Conservation (phyloP, 1,140 invertebrate species). For the Nebria ingens region DNA sequence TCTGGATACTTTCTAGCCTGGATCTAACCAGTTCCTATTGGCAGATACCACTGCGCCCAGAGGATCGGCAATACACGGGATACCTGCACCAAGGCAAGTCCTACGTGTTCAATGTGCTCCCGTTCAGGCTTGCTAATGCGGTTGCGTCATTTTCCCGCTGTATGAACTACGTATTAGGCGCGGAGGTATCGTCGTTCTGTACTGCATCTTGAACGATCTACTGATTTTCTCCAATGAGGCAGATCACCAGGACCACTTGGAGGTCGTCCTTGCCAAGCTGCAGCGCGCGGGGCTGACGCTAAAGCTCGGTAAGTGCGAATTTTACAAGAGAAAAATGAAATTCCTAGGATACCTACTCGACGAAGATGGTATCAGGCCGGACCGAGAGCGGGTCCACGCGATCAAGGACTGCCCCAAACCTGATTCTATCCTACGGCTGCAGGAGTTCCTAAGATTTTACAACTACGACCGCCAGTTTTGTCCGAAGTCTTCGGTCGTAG, state of each 20-base stretch:
- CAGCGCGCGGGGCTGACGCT: background rate
- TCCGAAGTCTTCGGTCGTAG: conserved; percentile 17
- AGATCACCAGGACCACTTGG: background rate
- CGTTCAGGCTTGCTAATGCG: conserved; percentile 30
- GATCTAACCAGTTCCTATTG: conserved; percentile 31
- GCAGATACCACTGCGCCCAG: conserved; percentile 24
- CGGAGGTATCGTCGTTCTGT: conserved; percentile 17
- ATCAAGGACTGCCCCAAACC: conserved; percentile 18
- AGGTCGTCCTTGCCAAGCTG: background rate
- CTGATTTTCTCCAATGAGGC: conserved; percentile 10
- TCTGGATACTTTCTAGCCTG: conserved; percentile 24
- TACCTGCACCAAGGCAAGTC: conserved; percentile 26
- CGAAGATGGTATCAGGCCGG: conserved; percentile 15
- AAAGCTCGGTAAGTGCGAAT: background rate
- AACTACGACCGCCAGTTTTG: conserved; percentile 22
- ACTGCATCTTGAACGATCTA: conserved; percentile 18
- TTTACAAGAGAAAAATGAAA: background rate
- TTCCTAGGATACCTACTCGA: conserved; percentile 18
- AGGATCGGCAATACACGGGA: conserved; percentile 26
- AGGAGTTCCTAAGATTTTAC: conserved; percentile 18
- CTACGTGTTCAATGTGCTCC: conserved; percentile 28
- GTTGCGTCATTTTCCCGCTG: conserved; percentile 28
- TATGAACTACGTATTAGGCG: conserved; percentile 26
- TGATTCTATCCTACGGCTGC: conserved; percentile 24
- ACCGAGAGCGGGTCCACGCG: conserved; percentile 17